Base-by-base conservation (phyloP, 1,140 invertebrate genomes). In the Drosophila azteca region DNA sequence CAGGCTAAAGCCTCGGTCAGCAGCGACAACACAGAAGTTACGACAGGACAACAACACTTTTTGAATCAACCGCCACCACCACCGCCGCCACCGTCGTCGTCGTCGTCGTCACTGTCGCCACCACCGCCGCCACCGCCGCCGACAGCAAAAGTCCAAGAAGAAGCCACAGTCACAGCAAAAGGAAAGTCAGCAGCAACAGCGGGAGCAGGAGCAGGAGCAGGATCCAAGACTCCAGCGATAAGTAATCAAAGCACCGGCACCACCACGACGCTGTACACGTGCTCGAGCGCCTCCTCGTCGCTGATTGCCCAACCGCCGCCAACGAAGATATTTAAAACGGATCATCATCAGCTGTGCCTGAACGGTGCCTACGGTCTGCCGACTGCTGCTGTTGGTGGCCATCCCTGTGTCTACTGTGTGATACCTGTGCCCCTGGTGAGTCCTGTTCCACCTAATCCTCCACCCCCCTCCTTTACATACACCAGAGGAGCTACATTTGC, bases 11-110 rank as follows among this genome's bases (percentile, higher is more conserved):
- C 76, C 72, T 79, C 76, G 76, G 76, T 79, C 93, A 91, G 71
- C 97, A 99, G 93, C 35, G 35, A 39, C 35, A 39, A 13, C 11
- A 39, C 35, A 13, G 35, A 11, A 39, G 35, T 39, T 11, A 39
- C 35, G 11, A 39, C 35, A 39, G 35, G 11, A 13, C 35, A 39
- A 1, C 11, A 39, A 39, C 35, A 13, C 52, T 74, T 54, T 58
- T 67, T 76, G 66, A 70, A 53, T 58, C 67, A 58, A 53, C 49
- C 55, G 26, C 63, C 58, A 63, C 41, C 49, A 71, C 41, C 59
- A 46, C 55, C 46, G 41, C 50, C 65, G 35, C 60, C 73, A 17
- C 55, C 50, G 22, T 59, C 67, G 44, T 62, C 50, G 50, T 68
- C 59, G 22, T 51, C 50, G 22, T 68, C 59, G 22, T 51, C 50